Base-by-base conservation (phyloP, 2,888 invertebrate species). In the Drosophila subquinaria region DNA sequence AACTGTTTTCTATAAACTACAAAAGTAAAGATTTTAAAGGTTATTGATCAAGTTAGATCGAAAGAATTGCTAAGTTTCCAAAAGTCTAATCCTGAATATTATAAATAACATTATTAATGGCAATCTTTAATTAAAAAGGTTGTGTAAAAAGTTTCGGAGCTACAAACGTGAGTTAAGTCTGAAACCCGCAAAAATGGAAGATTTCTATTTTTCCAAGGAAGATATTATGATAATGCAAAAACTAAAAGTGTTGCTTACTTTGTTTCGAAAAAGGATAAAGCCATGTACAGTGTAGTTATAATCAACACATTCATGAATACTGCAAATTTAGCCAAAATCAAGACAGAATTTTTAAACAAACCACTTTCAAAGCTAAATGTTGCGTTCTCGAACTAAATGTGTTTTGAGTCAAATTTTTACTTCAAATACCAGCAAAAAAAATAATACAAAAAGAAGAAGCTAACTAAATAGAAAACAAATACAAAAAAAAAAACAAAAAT, bases 301-400 rank as follows among this genome's bases (percentile, higher is more conserved):
- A 67, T 50, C 30, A 36, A 51, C 35, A n/a, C 20, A 45, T 48
- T 69, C 59, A 67, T 40, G 35, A 50, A 48, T 53, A 83, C 64
- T 69, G 72, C 77, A 85, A 73, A 56, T 73, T 88, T 87, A 72
- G 67, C 73, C 73, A 73, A 79, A 76, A 59, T 72, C 68, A 70
- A 53, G 56, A 61, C 51, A 52, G 50, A 81, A 75, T 74, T 84
- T 71, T 69, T 67, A 66, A 65, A 45, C 35, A 78, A 73, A 68
- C 66, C 62, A 73, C 78, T 63, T 73, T 73, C 69, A 71, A 71
- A 65, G 47, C 71, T 84, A 76, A 76, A 75, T 79, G 76, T 89
- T 88, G 81, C 88, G 88, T 85, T 85, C 71, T 87, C 79, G 70
- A 86, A 80, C 83, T 79, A 88, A 76, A 88, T 88, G 88, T 85